Percentiles rank a stretch among this genome's conserved stretches.
Conservation (phyloP, 2,113 vertebrate genomes). For the Megalops atlanticus region DNA sequence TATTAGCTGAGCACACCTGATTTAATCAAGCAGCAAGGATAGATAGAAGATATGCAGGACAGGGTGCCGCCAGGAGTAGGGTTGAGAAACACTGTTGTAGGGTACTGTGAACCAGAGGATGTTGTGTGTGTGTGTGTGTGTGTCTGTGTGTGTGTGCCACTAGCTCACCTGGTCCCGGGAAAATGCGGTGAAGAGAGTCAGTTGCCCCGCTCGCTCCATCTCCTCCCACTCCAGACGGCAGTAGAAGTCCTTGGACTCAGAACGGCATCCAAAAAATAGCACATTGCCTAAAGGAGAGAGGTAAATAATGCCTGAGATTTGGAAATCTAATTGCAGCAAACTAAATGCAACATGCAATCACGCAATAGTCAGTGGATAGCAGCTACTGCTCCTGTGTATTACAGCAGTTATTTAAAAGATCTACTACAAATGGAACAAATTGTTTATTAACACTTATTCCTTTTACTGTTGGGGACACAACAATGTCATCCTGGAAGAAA, state of each 20-base stretch:
- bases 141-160: not conserved
- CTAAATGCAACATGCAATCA: not conserved
- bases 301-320: not conserved
- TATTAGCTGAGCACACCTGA: no score
- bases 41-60: no score
- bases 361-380: not conserved
- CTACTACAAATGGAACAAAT: no score
- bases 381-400: no score
- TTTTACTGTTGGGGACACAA: no score
- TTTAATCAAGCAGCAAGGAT: no score
- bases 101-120: not conserved
- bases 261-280: constrained; percentile 90
- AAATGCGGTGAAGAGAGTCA: constrained; percentile 87
- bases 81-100: not conserved
- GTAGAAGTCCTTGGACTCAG: constrained; percentile 84
- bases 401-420: no score
- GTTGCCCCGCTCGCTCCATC: constrained; percentile 63
- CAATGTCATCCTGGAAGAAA: no score
- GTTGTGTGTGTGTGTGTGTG: not conserved
- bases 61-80: no score
- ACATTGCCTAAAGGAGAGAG: constrained; percentile 70
- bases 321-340: not conserved
- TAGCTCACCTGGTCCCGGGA: constrained; percentile 89
- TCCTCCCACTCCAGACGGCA: constrained; percentile 83
- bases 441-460: no score